phyloP scores from a whole-genome alignment of 2,797 vertebrate genomes.

The Myotis daubentonii region DNA sequence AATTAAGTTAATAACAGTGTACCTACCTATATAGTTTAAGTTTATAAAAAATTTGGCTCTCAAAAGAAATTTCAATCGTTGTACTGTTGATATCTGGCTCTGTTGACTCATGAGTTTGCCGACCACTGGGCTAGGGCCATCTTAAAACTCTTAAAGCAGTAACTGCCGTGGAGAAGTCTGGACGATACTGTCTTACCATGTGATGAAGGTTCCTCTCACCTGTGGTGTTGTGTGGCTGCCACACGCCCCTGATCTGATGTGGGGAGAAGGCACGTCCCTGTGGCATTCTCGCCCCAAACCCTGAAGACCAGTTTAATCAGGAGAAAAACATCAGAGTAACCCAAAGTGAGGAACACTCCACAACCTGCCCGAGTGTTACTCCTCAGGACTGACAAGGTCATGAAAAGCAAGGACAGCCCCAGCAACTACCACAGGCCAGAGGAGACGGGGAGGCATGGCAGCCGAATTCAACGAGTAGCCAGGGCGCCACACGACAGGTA shows the following conservation, averaged over 20 bases:
- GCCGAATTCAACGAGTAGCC: not conserved
- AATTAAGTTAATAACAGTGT: too few species aligned
- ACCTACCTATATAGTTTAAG: too few species aligned
- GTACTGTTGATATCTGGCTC: too few species aligned
- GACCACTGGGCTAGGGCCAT: too few species aligned
- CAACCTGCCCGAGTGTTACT: not conserved
- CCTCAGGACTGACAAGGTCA: not conserved
- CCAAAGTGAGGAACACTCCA: not conserved
- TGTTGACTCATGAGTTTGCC: too few species aligned
- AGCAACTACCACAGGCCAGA: not conserved
- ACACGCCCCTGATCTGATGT: not conserved
- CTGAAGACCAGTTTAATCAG: not conserved
- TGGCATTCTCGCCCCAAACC: not conserved
- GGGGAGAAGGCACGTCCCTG: not conserved
- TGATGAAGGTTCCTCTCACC: not conserved
- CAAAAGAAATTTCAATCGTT: too few species aligned
- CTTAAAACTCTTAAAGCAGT: conserved; percentile 33
- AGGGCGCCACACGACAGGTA: not conserved
- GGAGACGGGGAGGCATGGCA: not conserved
- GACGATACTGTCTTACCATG: not conserved
- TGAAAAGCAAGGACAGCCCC: not conserved
- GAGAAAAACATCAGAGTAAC: not conserved
- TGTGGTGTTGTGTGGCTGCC: not conserved
- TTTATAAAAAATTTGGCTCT: too few species aligned
- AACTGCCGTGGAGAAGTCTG: not conserved